A percentile compares a stretch with the other conserved stretches of the same genome.
These are phyloP conservation scores for Cheilosia scutellata DNA, from an alignment of 2,888 invertebrate species.

Conservation along the genomic window DNA sequence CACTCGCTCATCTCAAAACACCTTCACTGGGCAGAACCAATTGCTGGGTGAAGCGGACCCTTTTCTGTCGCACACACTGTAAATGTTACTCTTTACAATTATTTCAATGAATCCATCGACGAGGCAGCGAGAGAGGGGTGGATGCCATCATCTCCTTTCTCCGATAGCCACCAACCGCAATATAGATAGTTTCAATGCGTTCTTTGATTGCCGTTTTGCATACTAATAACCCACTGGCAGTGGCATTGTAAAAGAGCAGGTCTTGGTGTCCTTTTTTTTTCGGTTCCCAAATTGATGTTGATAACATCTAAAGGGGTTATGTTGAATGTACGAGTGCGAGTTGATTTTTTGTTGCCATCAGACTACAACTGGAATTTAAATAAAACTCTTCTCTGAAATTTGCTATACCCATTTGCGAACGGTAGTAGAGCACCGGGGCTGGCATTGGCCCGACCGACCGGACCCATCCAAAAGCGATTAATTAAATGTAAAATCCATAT, in stretches of 20 bases:
- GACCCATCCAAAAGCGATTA: constrained; percentile 76
- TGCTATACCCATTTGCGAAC: constrained; percentile 14
- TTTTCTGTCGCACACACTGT: constrained; percentile 14
- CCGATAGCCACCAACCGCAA: background rate
- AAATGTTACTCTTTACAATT: constrained; percentile 28
- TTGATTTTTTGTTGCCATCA: constrained; percentile 6
- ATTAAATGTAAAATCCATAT: constrained; percentile 79
- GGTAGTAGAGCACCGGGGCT: background rate
- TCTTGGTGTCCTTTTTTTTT: constrained; percentile 14
- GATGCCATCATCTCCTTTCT: no score
- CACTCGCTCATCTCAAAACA: no score
- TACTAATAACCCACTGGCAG: constrained; percentile 67
- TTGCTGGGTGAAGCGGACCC: no score
- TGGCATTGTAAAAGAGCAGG: constrained; percentile 35
- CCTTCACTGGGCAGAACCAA: no score
- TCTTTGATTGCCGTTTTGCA: constrained; percentile 73
- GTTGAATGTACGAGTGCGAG: constrained; percentile 42
- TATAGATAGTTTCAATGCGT: constrained; percentile 69
- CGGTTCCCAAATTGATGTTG: constrained; percentile 59
- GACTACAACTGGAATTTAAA: constrained; percentile 70
- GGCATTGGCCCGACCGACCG: constrained; percentile 12
- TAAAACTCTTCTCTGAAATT: constrained; percentile 71
- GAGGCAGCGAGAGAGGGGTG: background rate
- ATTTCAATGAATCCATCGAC: constrained; percentile 52
- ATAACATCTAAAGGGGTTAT: constrained; percentile 72